Conservation (phyloP, 2,888 invertebrate species). For the Anodontia alba region DNA sequence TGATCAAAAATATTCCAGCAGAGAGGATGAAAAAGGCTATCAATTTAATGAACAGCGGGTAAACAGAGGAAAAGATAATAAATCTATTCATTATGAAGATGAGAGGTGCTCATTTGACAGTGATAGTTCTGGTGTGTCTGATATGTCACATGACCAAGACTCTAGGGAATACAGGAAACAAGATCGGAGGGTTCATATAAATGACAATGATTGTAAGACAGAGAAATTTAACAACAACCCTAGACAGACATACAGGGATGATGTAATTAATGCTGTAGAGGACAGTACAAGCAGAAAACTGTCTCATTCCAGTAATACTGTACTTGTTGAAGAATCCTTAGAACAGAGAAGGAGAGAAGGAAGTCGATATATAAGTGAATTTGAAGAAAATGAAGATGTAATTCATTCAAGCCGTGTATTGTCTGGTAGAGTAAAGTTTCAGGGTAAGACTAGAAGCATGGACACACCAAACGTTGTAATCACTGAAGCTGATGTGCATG, state of each 20-base stretch:
- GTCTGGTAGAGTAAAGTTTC: neutral
- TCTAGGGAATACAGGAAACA: neutral
- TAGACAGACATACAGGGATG: neutral
- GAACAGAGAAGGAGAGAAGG: neutral
- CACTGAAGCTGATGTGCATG: conserved; percentile 45
- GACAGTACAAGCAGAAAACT: neutral
- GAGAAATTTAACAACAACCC: neutral
- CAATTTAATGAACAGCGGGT: conserved; percentile 15
- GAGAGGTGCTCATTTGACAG: neutral
- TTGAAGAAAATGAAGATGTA: neutral
- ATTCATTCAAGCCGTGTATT: neutral
- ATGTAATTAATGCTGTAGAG: neutral
- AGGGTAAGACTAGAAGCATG: neutral
- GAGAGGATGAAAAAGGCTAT: neutral
- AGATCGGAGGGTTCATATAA: neutral
- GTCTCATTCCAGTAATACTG: neutral
- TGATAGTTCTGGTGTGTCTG: conserved; percentile 1
- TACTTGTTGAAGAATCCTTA: neutral
- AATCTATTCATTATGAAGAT: neutral
- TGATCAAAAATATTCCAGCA: neutral
- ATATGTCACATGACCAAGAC: conserved; percentile 6
- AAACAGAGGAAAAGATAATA: neutral
- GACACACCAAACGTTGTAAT: conserved; percentile 49
- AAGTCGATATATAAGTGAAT: neutral
- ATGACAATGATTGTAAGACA: neutral